Base-by-base conservation (phyloP, 2,797 vertebrate species). In the Hephaestus fuliginosus region DNA sequence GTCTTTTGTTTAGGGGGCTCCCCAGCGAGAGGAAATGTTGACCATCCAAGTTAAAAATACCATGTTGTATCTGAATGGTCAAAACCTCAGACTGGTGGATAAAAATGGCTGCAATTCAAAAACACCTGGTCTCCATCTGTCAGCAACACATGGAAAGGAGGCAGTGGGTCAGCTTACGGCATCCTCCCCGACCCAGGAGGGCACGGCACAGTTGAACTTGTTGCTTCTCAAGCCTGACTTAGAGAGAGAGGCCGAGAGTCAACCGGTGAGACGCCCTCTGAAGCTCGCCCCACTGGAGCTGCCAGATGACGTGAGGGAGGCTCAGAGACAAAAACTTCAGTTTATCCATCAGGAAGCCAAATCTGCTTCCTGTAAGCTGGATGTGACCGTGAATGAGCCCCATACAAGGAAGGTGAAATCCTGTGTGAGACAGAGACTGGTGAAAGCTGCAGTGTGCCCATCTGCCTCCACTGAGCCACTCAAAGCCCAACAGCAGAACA, bases 261-360 rank as follows among this genome's bases (percentile, higher is more conserved):
- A 90, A 10, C 57, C 68, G 0, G 70, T 76, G n/a, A 95, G 93
- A 36, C 92, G 92, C 18, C 96, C 95, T 0, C 82, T 93, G 64
- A 97, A 94, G 78, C 76, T 97, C 30, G 94, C 95, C 53, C 96
- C 96, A 0, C 87, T 97, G 74, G 92, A 96, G 30, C 95, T 96
- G 46, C 90, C 95, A 0, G 80, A 93, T 71, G 93, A 96, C 22
- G 90, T 94, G 5, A 95, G 90, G 82, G 94, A 96, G 80, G 91
- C 93, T 22, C 96, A 97, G 70, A 93, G 85, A 70, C 89, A 95
- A 76, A 96, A 95, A 80, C 93, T 96, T 2, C 92, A 91, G 88
- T 88, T 79, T 12, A 70, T 92, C 12, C 92, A 94, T 74, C 89
- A 89, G 28, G 94, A 95, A 41, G 78, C 56, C 25, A 93, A 91